Evolutionary conservation across 2,113 vertebrate genomes (phyloP), one percentile per base, ranked within the genome.

Genomic region (Procavia capensis): DNA sequence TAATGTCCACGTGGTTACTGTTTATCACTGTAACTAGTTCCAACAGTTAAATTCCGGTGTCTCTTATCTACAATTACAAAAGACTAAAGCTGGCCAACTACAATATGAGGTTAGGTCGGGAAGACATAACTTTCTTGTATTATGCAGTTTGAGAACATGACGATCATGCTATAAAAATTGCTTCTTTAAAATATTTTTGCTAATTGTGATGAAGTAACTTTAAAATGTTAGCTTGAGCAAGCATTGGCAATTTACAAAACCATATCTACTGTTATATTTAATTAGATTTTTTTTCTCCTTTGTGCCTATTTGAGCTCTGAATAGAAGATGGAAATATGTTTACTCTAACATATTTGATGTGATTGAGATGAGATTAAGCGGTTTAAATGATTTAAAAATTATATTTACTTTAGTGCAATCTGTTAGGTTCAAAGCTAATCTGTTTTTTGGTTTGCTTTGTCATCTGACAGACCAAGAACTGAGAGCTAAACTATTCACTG

Each of bases 361-460:
- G 98, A 98, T 98, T 97, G 97, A 98, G 97, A 97, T 97, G 97
- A 98, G 97, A 98, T 98, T 98, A 98, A 98, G 97, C 96, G 97
- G 97, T 98, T 98, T 98, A 98, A 98, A 98, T 98, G 97, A 98
- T 98, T 98, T 98, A 98, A 98, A 98, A 98, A 98, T 98, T 97
- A 95, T 98, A 98, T 98, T 98, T 98, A 97, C 95, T 91, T 98
- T 98, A 97, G 97, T 98, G 97, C 98, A 98, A 98, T 98, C 98
- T 98, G 98, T 98, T 98, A 97, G 94, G 97, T 98, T 98, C 97
- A 97, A 95, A 98, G 97, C 97, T 98, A 98, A 98, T 98, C 98
- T 98, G 94, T 95, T 96, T 97, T 98, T 98, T 85, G 91, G 91
- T 97, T 96, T 96, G 97, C 97, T 97, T 95, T 97, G 95, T 95